Conservation (phyloP, 2,113 vertebrate genomes). For the Poicephalus gulielmi region DNA sequence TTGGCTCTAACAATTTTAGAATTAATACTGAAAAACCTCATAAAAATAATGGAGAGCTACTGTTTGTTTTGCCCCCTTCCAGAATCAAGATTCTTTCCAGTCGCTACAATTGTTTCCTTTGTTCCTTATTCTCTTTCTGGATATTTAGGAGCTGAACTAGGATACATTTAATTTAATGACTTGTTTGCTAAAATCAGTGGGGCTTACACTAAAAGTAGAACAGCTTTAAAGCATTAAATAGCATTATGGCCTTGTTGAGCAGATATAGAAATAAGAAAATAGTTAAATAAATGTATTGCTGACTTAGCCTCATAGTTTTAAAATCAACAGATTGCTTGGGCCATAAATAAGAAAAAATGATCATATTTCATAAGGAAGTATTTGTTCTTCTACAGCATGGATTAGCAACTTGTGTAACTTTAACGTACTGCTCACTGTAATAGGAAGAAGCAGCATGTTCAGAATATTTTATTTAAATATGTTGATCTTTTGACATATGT, state of each 20-base stretch:
- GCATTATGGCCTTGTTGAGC: background rate
- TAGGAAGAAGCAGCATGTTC: background rate
- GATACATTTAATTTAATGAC: background rate
- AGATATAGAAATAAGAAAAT: background rate
- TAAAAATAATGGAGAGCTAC: background rate
- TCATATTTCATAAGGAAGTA: background rate
- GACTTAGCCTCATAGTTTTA: background rate
- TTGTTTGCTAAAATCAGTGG: background rate
- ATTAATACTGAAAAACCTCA: background rate
- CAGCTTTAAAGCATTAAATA: background rate
- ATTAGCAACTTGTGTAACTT: background rate
- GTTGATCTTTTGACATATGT: background rate
- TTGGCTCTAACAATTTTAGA: background rate
- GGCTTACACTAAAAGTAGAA: background rate
- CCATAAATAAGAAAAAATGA: background rate
- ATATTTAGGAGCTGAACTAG: background rate
- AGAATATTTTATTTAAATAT: constrained; percentile 31
- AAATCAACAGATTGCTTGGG: background rate
- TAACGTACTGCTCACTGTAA: background rate
- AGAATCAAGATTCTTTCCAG: background rate
- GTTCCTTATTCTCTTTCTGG: background rate
- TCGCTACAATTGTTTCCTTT: background rate
- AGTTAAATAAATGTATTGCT: background rate
- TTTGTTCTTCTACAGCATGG: background rate
- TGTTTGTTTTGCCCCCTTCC: background rate